Conservation (phyloP, 2,797 vertebrate species). For the Notolabrus celidotus region DNA sequence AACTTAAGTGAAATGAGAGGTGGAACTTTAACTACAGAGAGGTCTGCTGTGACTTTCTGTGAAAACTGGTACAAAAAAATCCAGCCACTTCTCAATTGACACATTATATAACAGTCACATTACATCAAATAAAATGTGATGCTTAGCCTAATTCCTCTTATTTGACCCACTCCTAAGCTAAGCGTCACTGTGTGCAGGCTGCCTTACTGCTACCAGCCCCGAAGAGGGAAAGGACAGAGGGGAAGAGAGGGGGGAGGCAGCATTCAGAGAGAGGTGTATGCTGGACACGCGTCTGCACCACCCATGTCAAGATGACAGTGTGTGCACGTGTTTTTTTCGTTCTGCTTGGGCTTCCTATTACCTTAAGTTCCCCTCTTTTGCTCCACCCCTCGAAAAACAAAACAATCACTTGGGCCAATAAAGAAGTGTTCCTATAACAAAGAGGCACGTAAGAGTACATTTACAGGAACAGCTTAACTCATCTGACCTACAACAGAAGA, state of each 20-base stretch:
- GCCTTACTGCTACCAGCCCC: slow-evolving; percentile 33
- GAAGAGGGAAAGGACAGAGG: slow-evolving; percentile 29
- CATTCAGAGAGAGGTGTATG: slow-evolving; percentile 28
- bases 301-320: slow-evolving; percentile 47
- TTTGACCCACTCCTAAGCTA: slow-evolving; percentile 29
- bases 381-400: slow-evolving; percentile 19
- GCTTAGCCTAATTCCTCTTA: slow-evolving; percentile 53
- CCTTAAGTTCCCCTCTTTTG: slow-evolving; percentile 10
- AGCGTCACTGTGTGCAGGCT: slow-evolving; percentile 28
- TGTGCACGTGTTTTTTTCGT: slow-evolving; percentile 38
- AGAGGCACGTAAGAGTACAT: neutral
- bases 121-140: slow-evolving; percentile 37
- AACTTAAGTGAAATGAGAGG: slow-evolving; percentile 50
- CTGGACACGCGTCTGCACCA: slow-evolving; percentile 30
- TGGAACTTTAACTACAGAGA: slow-evolving; percentile 6
- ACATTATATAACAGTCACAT: neutral
- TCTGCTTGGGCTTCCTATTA: slow-evolving; percentile 5
- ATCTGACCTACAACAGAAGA: slow-evolving; percentile 23
- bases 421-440: slow-evolving; percentile 6
- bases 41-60: neutral
- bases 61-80: slow-evolving; percentile 8
- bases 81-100: neutral
- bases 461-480: neutral
- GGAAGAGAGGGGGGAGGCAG: slow-evolving; percentile 13
- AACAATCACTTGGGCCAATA: slow-evolving; percentile 23